phyloP scores from a whole-genome alignment of 1,140 invertebrate species.

The Ceratosolen fusciceps region DNA sequence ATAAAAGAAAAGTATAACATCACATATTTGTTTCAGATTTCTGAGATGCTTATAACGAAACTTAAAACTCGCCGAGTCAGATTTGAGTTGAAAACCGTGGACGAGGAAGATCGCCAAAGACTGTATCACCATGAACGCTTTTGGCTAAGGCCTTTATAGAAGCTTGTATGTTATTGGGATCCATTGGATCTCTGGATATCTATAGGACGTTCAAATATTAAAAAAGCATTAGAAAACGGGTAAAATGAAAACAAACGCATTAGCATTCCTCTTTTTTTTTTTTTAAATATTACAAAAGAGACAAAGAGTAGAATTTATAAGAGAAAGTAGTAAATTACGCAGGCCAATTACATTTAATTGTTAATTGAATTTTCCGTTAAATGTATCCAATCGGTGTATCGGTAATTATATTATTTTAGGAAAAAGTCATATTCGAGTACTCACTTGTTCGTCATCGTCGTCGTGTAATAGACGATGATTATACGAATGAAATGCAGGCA shows the following conservation, averaged over 20 bases:
- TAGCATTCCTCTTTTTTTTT: too few species aligned
- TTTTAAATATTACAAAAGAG: too few species aligned
- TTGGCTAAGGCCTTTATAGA: conserved; percentile 89
- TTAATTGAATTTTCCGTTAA: too few species aligned
- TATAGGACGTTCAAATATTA: too few species aligned
- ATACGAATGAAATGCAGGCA: conserved; percentile 70
- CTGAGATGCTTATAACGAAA: conserved; percentile 21
- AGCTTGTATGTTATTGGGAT: conserved; percentile 83
- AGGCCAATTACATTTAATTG: too few species aligned
- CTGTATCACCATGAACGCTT: conserved; percentile 86
- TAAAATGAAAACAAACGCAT: too few species aligned
- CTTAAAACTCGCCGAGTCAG: conserved; percentile 67
- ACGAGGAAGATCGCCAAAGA: conserved; percentile 87
- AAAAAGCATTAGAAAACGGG: too few species aligned
- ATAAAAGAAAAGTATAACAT: conserved; percentile 46
- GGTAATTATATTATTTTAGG: too few species aligned
- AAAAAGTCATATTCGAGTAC: conserved; percentile 10
- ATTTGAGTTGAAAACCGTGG: conserved; percentile 86
- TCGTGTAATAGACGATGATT: conserved; percentile 60
- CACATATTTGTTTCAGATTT: conserved; percentile 41
- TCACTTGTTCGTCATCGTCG: conserved; percentile 69
- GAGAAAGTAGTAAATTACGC: too few species aligned
- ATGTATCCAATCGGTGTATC: too few species aligned
- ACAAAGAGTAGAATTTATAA: too few species aligned
- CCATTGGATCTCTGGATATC: conserved; percentile 61